Base-by-base conservation (phyloP, 2,888 invertebrate genomes). In the Tetragonula carbonaria region DNA sequence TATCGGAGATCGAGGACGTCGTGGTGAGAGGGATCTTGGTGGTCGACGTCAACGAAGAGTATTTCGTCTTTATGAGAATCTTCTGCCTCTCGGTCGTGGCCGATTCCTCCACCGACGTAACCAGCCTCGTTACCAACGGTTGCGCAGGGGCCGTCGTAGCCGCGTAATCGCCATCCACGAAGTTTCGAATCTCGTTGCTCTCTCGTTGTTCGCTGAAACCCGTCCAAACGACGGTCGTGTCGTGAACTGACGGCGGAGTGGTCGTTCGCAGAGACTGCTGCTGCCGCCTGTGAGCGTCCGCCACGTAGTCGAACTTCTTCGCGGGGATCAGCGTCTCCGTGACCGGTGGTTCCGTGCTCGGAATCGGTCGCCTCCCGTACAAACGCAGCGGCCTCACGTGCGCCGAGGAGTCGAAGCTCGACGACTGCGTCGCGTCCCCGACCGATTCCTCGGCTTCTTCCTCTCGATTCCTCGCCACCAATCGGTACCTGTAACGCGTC, bases 81-180 rank as follows among this genome's bases (percentile, higher is more conserved):
- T 45, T 45, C 45, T 95, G 95, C 70, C 95, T 92, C 84, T 95
- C 95, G 2, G 95, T 95, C 0, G 95, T 95, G 0, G 93, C 95
- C 4, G 94, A 94, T 87, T 95, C 95, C 28, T 94, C 94, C 28
- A 95, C 93, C 4, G 95, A 95, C 5, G 95, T 95, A 16, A 95
- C 94, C 50, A 95, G 92, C 86, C 95, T 94, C 51, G 95, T 95
- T 2, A 95, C 92, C 23, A 92, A 92, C 4, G 95, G 95, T 83
- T 93, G 93, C 4, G 86, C 80, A 0, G 92, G 86, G 13, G 92
- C 89, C 1, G 87, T 80, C 1, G 87, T 80, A 6, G 89, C 90
- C n/a, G 90, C 88, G 50, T 86, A 84, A n/a, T 91, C 89, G 21
- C 66, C 65, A 13, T 92, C 91, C 0, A 91, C 80, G 1, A 88